These are phyloP conservation scores for Redunca redunca DNA, from an alignment of 2,113 vertebrate species.

Conservation along the genomic window DNA sequence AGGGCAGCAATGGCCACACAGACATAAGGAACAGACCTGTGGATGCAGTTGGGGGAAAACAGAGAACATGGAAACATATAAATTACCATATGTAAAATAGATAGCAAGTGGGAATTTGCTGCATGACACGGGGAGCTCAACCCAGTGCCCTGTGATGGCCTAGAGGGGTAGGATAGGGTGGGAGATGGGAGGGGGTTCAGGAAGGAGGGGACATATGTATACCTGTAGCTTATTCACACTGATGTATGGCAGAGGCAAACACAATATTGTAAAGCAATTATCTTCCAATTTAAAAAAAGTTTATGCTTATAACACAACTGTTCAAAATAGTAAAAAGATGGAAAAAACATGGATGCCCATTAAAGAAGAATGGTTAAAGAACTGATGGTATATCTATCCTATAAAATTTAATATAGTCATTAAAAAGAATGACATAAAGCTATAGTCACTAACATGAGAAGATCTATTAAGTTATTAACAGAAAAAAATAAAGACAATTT, in stretches of 20 bases:
- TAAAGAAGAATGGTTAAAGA: neutral
- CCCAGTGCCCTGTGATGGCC: neutral
- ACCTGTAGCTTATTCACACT: neutral
- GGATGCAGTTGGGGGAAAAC: neutral
- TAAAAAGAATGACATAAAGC: neutral
- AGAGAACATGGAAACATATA: neutral
- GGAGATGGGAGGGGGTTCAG: neutral
- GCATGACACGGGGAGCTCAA: neutral
- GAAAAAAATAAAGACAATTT: neutral
- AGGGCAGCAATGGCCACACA: neutral
- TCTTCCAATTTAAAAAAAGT: neutral
- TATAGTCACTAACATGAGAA: neutral
- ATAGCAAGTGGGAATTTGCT: neutral
- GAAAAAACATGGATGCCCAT: neutral
- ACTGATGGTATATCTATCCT: neutral
- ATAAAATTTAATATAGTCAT: neutral
- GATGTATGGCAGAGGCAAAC: neutral
- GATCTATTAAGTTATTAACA: neutral
- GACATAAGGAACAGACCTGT: neutral
- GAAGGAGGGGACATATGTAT: neutral
- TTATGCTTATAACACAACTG: neutral
- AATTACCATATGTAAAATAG: neutral
- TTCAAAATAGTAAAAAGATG: conserved; percentile 2
- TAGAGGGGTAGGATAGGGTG: neutral
- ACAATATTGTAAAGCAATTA: neutral